Base-by-base conservation (phyloP, 2,888 invertebrate species). In the Pollenia labialis region DNA sequence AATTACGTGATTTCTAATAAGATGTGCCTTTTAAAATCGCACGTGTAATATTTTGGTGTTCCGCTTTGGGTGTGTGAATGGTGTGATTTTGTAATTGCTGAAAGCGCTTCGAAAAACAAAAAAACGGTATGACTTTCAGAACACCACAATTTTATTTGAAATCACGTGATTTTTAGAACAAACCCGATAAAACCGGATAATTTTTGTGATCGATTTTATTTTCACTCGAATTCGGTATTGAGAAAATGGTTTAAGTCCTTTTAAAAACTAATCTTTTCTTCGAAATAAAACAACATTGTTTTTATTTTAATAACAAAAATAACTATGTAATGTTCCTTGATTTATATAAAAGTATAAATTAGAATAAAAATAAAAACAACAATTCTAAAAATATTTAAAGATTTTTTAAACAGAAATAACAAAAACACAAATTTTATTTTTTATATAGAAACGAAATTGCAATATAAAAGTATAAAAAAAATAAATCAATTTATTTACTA, bases 401-500 rank as follows among this genome's bases (percentile, higher is more conserved):
- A 68, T 77, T 66, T 85, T 56, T 74, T 62, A 52, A 66, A 76
- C 69, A 77, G 68, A 79, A 54, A 58, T 72, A 84, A 81, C 75
- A 84, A 81, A 82, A 84, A 81, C 52, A 82, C 79, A 79, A 82
- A 46, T 62, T 68, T 44, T 44, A 48, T 42, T 50, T 74, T 32
- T 56, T 54, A 79, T 62, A 69, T 23, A 46, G 69, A 79, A 66
- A 66, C 32, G n/a, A 18, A 52, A 79, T 52, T 60, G 81, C 46
- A 69, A 74, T 79, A 86, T 62, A 86, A 86, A 86, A 83, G 56
- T 86, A 83, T 58, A 82, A 86, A 83, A 85, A 23, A 64, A 46
- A 52, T 18, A 14, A 52, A n/a, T 58, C 46, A 50, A 4, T 23
- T 1, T 50, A 72, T 50, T 18, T 64, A 77, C 6, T 40, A n/a